Evolutionary conservation across 1,140 invertebrate species (phyloP).

Genomic region (Diploscapter pachys): DNA sequence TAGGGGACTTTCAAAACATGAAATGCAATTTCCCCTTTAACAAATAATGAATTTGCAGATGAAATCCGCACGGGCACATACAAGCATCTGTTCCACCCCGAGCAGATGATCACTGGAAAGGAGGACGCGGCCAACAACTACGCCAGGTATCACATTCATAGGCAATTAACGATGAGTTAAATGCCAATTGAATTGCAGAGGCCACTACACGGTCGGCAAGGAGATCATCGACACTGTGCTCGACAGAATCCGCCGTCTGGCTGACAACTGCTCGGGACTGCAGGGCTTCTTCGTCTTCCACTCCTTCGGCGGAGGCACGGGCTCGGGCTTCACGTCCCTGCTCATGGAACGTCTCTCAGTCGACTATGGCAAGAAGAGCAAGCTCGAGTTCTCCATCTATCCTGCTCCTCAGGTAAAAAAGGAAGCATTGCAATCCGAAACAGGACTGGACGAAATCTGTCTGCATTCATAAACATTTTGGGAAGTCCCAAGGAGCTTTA

Average conservation of each 20-base stretch:
- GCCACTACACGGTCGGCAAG: conserved; percentile 86
- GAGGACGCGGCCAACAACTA: conserved; percentile 75
- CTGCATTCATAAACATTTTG: too few relatives aligned
- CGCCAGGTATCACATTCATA: conserved; percentile 82
- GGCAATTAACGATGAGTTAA: conserved; percentile 67
- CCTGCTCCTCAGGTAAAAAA: conserved; percentile 71
- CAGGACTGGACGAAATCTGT: too few relatives aligned
- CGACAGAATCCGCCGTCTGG: conserved; percentile 65
- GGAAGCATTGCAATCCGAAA: background rate
- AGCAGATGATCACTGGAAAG: conserved; percentile 64
- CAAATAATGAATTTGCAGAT: conserved; percentile 41
- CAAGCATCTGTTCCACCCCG: conserved; percentile 61
- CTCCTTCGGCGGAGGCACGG: conserved; percentile 76
- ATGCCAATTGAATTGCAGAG: conserved; percentile 61
- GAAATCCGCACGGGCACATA: conserved; percentile 60
- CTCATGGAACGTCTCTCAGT: conserved; percentile 70
- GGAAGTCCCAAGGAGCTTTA: too few relatives aligned
- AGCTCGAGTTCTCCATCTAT: conserved; percentile 75
- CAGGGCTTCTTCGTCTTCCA: conserved; percentile 87
- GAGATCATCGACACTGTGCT: conserved; percentile 62
- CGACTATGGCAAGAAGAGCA: conserved; percentile 72
- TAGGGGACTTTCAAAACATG: too few relatives aligned
- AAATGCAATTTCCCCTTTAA: background rate
- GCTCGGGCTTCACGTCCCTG: conserved; percentile 72
- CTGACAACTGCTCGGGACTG: conserved; percentile 77